Evolutionary conservation across 2,797 vertebrate genomes (phyloP).

Genomic region (Strix occidentalis): DNA sequence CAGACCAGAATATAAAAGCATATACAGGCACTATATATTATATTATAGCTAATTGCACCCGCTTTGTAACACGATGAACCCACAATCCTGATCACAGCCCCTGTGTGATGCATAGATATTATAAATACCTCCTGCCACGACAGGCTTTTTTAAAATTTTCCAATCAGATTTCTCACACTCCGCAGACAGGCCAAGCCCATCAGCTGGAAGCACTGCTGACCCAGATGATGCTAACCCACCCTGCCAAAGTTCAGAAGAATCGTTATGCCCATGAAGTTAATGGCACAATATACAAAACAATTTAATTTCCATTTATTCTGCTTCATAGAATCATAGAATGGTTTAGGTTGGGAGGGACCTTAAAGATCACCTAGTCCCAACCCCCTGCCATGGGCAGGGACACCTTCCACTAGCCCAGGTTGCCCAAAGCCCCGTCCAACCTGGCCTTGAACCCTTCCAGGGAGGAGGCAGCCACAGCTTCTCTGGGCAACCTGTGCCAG

Average conservation of each 20-base stretch:
- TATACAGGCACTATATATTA: not conserved
- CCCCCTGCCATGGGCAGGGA: no score
- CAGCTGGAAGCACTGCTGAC: not conserved
- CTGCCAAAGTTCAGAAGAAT: not conserved
- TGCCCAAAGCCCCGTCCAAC: no score
- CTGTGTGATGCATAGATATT: not conserved
- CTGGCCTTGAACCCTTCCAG: no score
- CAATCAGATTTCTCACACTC: not conserved
- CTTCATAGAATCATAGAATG: not conserved
- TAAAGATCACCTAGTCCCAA: no score
- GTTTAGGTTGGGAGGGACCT: no score
- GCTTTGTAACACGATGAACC: accelerated
- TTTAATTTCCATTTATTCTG: not conserved
- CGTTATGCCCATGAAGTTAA: not conserved
- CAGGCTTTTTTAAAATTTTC: not conserved
- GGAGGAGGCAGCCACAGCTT: no score
- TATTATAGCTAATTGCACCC: not conserved
- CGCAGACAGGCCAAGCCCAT: not conserved
- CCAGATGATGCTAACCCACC: not conserved
- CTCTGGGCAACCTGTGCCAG: no score
- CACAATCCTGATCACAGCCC: not conserved
- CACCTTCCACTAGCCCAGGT: no score
- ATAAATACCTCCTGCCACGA: not conserved
- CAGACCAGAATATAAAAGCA: not conserved
- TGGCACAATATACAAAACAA: not conserved